phyloP scores from a whole-genome alignment of 2,797 vertebrate species.

The Acanthurus lineatus region DNA sequence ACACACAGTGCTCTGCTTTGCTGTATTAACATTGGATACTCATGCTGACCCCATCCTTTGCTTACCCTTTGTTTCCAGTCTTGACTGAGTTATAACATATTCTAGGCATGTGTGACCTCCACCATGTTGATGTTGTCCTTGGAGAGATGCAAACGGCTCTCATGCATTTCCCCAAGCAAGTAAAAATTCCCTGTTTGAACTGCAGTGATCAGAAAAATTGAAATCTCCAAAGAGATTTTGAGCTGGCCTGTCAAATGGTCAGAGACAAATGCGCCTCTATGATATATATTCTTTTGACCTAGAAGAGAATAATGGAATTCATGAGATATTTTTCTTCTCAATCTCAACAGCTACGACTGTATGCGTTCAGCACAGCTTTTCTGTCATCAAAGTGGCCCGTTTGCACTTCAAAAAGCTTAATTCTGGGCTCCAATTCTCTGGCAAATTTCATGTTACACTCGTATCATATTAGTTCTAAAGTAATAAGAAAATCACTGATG shows the following conservation, averaged over 20 bases:
- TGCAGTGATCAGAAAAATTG: slow-evolving; percentile 30
- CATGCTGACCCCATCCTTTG: slow-evolving; percentile 12
- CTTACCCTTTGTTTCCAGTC: not conserved
- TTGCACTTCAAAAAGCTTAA: slow-evolving; percentile 27
- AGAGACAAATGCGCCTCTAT: slow-evolving; percentile 37
- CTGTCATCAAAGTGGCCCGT: slow-evolving; percentile 25
- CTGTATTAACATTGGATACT: slow-evolving; percentile 11
- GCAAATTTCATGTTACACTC: slow-evolving; percentile 11
- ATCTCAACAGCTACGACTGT: slow-evolving; percentile 20
- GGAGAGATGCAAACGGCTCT: slow-evolving; percentile 49
- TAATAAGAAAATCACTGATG: slow-evolving; percentile 9
- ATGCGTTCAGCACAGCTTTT: slow-evolving; percentile 15
- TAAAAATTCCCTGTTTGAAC: slow-evolving; percentile 42
- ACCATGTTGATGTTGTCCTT: slow-evolving; percentile 58
- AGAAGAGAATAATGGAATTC: slow-evolving; percentile 67
- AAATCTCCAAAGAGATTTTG: slow-evolving; percentile 41
- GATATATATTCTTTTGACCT: slow-evolving; percentile 41
- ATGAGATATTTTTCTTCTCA: slow-evolving; percentile 47
- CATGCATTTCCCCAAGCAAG: slow-evolving; percentile 29
- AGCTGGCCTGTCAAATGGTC: slow-evolving; percentile 34
- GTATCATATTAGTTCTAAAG: slow-evolving; percentile 16
- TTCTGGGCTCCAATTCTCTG: slow-evolving; percentile 4
- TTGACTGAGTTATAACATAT: slow-evolving; percentile 49
- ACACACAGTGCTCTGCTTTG: slow-evolving; percentile 4
- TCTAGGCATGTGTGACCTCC: slow-evolving; percentile 73